These are phyloP conservation scores for Pseudonaja textilis DNA, from an alignment of 2,113 vertebrate species.

Conservation along the genomic window DNA sequence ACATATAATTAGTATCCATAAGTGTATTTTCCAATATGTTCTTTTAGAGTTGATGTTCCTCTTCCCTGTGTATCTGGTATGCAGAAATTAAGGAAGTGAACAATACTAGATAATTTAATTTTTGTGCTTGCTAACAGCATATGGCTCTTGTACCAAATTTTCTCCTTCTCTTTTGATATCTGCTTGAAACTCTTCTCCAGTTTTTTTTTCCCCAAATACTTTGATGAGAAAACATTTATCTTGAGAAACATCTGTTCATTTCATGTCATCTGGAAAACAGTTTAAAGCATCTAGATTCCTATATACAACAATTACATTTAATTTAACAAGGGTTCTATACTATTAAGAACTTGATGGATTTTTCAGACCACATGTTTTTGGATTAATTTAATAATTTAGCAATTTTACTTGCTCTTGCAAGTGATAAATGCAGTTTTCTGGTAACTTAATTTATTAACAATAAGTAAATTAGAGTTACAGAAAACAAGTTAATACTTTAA, in stretches of 20 bases:
- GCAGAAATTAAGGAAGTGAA: background rate
- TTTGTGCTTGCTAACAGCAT: no score
- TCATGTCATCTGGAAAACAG: background rate
- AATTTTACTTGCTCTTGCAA: background rate
- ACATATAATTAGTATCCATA: no score
- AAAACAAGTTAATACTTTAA: background rate
- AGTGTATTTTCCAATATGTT: background rate
- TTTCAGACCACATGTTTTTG: background rate
- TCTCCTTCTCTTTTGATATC: conserved; percentile 3
- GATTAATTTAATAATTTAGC: background rate
- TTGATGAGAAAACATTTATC: background rate
- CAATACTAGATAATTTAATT: background rate
- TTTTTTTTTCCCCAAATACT: background rate
- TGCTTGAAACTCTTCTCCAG: background rate
- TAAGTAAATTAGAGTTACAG: background rate
- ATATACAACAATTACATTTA: no score
- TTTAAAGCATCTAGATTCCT: background rate
- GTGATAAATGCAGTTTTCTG: background rate
- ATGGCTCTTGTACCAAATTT: background rate
- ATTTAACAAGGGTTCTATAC: background rate
- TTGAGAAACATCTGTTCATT: background rate
- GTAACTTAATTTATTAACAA: background rate
- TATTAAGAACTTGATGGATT: background rate
- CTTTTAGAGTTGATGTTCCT: background rate
- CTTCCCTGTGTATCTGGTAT: background rate